Base-by-base conservation (phyloP, 53 echinoderm and acorn worm species). In the Apostichopus leukothele region DNA sequence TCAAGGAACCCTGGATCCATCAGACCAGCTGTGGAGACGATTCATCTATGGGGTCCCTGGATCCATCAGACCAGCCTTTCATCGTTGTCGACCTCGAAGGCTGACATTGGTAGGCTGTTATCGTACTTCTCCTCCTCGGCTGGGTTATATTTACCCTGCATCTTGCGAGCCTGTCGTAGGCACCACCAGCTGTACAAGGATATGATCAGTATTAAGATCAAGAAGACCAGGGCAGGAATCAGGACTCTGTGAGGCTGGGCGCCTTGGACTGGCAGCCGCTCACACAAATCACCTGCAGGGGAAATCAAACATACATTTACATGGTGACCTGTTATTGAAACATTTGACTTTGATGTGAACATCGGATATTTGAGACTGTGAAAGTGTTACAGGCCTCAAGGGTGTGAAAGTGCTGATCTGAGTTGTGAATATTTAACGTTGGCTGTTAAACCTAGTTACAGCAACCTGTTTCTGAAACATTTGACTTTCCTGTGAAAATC, bases 91-190 rank as follows among this genome's bases (percentile, higher is more conserved):
- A 95, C 88, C 60, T 99, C 99, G 88, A 99, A 94, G 59, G 93
- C 91, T 18, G 99, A 93, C 91, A 99, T 79, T 9, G 99, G 96
- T 92, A 95, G 94, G 22, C 93, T 94, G 13, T 93, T 88, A 12
- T 87, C 99, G 39, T 92, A 93, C 53, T 93, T 84, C 86, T 98
- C 99, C 59, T 91, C 99, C 84, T 96, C 93, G 11, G 98, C 93
- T 50, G 99, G 99, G 90, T 99, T 99, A 86, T 99, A 99, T 79
- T 99, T 99, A 19, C 99, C 99, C 67, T 99, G 93, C 95, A 99
- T 94, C 89, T 94, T 96, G 20, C 99, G 90, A 7, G 96, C 92
- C 53, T 94, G 93, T n/a, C 91, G 79, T 22, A 99, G 91, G 68
- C 94, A 94, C 92, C 95, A 93, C 94, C 96, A 99, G 89, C 90